A percentile compares a stretch with the other conserved stretches of the same genome.
Evolutionary conservation across 2,888 invertebrate species (phyloP).

Genomic region (Argyresthia albistria): DNA sequence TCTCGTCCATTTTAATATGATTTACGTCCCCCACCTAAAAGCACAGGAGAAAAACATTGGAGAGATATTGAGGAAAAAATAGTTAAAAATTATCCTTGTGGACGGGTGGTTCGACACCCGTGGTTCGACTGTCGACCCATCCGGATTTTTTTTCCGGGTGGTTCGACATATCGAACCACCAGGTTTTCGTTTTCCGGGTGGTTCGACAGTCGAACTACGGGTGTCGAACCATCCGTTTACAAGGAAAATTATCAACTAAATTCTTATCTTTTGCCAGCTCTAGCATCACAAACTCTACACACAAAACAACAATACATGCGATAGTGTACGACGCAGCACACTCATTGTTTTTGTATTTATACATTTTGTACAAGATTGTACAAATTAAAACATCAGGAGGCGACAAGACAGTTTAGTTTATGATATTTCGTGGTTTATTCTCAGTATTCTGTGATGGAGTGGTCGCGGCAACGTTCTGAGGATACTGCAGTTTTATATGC

Average conservation of each 20-base stretch:
- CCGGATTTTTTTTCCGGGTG: too few relatives aligned
- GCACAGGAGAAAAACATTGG: too few relatives aligned
- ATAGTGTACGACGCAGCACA: neutral
- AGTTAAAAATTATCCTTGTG: too few relatives aligned
- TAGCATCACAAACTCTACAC: neutral
- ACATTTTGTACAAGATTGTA: conserved; percentile 2
- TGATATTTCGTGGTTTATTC: conserved; percentile 1
- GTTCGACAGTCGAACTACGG: too few relatives aligned
- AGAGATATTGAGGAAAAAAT: too few relatives aligned
- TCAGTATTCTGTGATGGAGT: neutral
- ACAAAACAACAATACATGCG: neutral
- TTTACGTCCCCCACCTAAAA: too few relatives aligned
- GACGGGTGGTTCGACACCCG: too few relatives aligned
- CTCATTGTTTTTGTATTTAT: conserved; percentile 6
- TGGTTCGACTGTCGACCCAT: too few relatives aligned
- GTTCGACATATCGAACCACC: too few relatives aligned
- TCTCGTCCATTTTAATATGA: too few relatives aligned
- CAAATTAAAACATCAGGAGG: conserved; percentile 6
- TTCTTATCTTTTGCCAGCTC: neutral
- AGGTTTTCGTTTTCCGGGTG: too few relatives aligned
- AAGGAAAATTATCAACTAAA: neutral
- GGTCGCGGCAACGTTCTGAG: neutral
- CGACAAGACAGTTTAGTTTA: conserved; percentile 2
- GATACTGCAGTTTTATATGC: neutral
- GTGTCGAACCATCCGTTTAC: too few relatives aligned